Evolutionary conservation across 2,113 vertebrate species (phyloP).

Genomic region (Microcebus murinus): DNA sequence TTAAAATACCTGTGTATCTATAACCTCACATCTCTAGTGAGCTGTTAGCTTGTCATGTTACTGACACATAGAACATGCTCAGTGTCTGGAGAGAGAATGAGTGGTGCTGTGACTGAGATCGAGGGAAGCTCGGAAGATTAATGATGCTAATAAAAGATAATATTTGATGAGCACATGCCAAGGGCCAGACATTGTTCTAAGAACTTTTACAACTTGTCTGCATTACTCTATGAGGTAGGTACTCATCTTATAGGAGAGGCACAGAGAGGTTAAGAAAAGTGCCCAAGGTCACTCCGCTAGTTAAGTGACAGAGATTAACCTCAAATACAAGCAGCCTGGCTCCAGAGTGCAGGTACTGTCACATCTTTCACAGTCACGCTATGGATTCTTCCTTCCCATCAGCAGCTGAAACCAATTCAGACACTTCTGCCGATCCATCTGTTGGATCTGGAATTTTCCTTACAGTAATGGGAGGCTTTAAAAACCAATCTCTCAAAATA

Average conservation of each 20-base stretch:
- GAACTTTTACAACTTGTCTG: background rate
- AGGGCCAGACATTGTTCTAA: background rate
- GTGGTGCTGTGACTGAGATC: background rate
- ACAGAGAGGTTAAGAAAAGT: background rate
- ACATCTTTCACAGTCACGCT: background rate
- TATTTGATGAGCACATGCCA: no score
- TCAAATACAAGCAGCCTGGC: background rate
- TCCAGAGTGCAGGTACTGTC: background rate
- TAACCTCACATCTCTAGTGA: background rate
- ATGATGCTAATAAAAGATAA: background rate
- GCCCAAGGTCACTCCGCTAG: background rate
- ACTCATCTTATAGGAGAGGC: background rate
- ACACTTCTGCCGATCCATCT: background rate
- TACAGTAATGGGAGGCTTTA: background rate
- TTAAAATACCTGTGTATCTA: background rate
- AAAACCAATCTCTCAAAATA: background rate
- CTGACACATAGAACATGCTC: background rate
- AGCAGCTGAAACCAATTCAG: background rate
- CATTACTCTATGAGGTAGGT: background rate
- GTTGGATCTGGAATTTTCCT: background rate
- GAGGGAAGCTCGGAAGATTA: background rate
- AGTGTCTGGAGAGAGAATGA: background rate
- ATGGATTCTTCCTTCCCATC: background rate
- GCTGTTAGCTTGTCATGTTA: background rate
- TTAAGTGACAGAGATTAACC: background rate